Conservation (phyloP, 2,888 invertebrate species). For the Phyllotreta striolata region DNA sequence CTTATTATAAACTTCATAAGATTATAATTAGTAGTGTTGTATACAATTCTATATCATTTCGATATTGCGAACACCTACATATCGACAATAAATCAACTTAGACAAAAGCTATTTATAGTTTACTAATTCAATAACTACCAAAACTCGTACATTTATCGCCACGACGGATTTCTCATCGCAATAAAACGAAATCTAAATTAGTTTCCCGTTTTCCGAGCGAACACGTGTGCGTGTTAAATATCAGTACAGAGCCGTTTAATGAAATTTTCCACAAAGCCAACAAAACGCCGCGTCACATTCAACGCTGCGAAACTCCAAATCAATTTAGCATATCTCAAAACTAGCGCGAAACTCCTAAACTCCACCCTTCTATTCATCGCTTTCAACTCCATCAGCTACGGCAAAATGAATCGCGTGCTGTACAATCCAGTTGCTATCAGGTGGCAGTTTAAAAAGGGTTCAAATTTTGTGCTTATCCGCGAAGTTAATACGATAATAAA, state of each 20-base stretch:
- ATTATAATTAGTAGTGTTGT: too few species aligned
- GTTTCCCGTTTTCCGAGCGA: background rate
- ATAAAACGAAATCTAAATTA: slow-evolving; percentile 10
- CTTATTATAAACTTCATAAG: too few species aligned
- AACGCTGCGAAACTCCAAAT: slow-evolving; percentile 12
- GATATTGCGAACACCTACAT: too few species aligned
- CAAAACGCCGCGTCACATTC: slow-evolving; percentile 11
- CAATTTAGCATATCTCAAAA: slow-evolving; percentile 18
- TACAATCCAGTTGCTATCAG: slow-evolving; percentile 7
- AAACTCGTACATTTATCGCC: too few species aligned
- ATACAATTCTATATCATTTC: too few species aligned
- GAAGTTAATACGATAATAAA: too few species aligned
- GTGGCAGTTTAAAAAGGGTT: background rate
- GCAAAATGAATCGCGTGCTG: slow-evolving; percentile 18
- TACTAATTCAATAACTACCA: too few species aligned
- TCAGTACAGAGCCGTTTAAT: slow-evolving; percentile 6
- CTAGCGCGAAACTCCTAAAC: slow-evolving; percentile 15
- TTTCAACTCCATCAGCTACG: background rate
- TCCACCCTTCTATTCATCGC: slow-evolving; percentile 17
- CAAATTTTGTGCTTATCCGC: background rate
- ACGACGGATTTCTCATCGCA: background rate
- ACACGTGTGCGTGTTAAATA: slow-evolving; percentile 10
- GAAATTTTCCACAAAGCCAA: slow-evolving; percentile 12
- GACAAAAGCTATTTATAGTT: too few species aligned
- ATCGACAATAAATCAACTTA: too few species aligned